Conservation (phyloP, 2,797 vertebrate genomes). For the Coregonus ussuriensis region DNA sequence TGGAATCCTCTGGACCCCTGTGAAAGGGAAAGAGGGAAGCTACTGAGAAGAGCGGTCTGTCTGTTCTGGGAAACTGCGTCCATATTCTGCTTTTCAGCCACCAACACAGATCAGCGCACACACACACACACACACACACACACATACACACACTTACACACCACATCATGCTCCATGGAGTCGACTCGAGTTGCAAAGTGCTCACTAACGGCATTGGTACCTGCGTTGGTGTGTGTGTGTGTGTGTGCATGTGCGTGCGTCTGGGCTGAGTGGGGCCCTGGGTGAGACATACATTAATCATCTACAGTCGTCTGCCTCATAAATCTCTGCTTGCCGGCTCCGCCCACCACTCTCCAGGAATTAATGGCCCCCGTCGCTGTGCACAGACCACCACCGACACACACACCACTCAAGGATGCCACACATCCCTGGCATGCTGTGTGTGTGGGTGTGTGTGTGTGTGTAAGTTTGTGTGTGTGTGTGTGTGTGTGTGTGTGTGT, state of each 20-base stretch:
- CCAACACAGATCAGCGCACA: too few relatives aligned
- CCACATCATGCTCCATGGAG: too few relatives aligned
- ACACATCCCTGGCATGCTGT: neutral
- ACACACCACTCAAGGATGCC: neutral
- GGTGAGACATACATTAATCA: conserved; percentile 60
- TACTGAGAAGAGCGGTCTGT: neutral
- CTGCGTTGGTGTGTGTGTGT: neutral
- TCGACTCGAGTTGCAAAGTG: too few relatives aligned
- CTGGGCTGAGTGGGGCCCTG: conserved; percentile 8
- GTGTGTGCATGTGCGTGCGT: too few relatives aligned
- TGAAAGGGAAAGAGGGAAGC: too few relatives aligned
- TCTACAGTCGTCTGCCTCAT: conserved; percentile 59
- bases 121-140: neutral
- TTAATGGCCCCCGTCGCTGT: conserved; percentile 41
- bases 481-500: too few relatives aligned
- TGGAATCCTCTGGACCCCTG: too few relatives aligned
- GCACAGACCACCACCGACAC: neutral
- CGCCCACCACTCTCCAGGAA: conserved; percentile 55
- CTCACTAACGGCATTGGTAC: too few relatives aligned
- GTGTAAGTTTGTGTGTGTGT: too few relatives aligned
- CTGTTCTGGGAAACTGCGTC: neutral
- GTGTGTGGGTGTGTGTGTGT: conserved; percentile 12
- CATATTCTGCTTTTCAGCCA: neutral
- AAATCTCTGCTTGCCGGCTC: conserved; percentile 63
- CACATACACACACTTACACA: neutral